Percentiles rank a stretch among this genome's conserved stretches.
These are phyloP conservation scores for Ephydatia muelleri DNA, from an alignment of 37 sponge, comb jelly and placozoan genomes.

Conservation along the genomic window DNA sequence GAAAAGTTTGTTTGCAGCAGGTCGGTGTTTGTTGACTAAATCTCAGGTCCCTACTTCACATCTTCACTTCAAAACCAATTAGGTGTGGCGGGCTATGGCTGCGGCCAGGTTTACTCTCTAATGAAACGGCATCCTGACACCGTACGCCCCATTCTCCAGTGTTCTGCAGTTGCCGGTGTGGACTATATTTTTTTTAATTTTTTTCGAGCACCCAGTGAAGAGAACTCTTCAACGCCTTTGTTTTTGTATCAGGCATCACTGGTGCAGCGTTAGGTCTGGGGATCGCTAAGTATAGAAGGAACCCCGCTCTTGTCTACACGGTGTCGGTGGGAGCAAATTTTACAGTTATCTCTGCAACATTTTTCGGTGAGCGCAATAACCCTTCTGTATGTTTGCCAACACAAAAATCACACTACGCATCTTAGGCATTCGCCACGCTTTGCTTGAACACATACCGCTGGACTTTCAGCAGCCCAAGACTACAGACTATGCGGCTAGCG, in stretches of 20 bases:
- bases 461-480: neutral
- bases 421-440: neutral
- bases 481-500: constrained; percentile 28
- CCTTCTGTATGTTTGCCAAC: neutral
- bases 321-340: constrained; percentile 69
- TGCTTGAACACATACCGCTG: neutral
- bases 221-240: neutral
- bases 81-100: constrained; percentile 59
- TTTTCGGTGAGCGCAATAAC: constrained; percentile 34
- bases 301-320: constrained; percentile 33
- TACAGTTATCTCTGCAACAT: constrained; percentile 41
- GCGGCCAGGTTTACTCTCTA: constrained; percentile 18
- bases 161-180: constrained; percentile 33
- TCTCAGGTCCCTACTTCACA: neutral
- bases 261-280: constrained; percentile 47
- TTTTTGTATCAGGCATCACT: constrained; percentile 13
- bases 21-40: neutral
- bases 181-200: neutral
- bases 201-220: neutral
- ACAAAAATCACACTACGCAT: neutral
- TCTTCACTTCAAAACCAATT: neutral
- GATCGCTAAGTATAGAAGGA: constrained; percentile 38
- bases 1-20: constrained; percentile 31
- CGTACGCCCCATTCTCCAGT: constrained; percentile 25
- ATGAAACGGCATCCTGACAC: constrained; percentile 37